Conservation (phyloP, 2,888 invertebrate genomes). For the Cosmorhoe ocellata region DNA sequence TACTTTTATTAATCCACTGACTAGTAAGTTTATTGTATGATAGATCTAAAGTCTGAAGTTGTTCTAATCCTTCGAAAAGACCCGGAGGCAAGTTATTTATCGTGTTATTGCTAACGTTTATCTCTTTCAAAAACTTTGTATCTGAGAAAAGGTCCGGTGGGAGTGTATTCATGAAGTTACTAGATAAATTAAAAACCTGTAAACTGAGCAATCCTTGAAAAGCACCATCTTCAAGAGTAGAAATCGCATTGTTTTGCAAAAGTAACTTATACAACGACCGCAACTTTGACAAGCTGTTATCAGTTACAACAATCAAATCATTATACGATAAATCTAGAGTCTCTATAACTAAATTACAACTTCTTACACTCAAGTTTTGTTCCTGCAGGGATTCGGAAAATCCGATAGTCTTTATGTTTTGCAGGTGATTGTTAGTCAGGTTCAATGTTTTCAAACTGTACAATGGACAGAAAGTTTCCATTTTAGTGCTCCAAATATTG, state of each 20-base stretch:
- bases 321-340: conserved; percentile 88
- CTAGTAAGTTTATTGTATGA: conserved; percentile 87
- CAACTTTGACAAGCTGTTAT: conserved; percentile 86
- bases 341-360: conserved; percentile 87
- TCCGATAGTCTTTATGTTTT: conserved; percentile 88
- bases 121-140: conserved; percentile 85
- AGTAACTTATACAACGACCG: conserved; percentile 86
- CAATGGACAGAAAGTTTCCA: conserved; percentile 87
- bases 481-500: conserved; percentile 89
- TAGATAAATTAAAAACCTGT: conserved; percentile 88
- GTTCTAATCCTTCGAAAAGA: conserved; percentile 86
- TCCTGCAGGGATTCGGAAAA: conserved; percentile 86
- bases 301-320: conserved; percentile 86
- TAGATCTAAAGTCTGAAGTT: conserved; percentile 87
- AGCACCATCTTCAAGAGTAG: conserved; percentile 87
- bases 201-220: conserved; percentile 86
- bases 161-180: conserved; percentile 88
- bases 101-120: conserved; percentile 89
- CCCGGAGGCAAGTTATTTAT: conserved; percentile 88
- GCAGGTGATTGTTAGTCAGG: conserved; percentile 89
- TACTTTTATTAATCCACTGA: conserved; percentile 88
- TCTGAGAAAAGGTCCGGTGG: conserved; percentile 89
- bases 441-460: conserved; percentile 87
- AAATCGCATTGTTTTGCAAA: conserved; percentile 89
- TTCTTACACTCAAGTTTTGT: conserved; percentile 81